Percentiles rank a stretch among this genome's conserved stretches.
Conservation (phyloP, 2,113 vertebrate genomes). For the Arizona elegans region DNA sequence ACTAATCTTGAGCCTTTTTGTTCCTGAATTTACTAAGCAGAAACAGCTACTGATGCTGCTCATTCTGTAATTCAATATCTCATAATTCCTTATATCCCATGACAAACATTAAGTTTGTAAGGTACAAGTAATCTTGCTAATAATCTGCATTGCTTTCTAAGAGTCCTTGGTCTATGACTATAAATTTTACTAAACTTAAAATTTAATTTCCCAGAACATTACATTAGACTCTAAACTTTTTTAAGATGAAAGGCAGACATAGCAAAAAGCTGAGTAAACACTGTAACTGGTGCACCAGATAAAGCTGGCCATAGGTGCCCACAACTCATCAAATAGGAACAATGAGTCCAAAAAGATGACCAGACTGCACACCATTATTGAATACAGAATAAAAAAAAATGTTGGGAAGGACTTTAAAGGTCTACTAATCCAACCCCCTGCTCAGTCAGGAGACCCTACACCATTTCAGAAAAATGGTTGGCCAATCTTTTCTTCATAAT, state of each 20-base stretch:
- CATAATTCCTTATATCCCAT: neutral
- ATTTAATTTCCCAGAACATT: neutral
- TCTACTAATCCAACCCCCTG: too few species aligned
- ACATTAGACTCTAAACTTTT: neutral
- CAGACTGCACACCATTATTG: neutral
- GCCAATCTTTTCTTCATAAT: too few species aligned
- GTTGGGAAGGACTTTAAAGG: too few species aligned
- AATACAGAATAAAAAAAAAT: neutral
- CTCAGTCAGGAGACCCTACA: too few species aligned
- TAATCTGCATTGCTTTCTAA: neutral
- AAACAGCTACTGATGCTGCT: rapidly evolving
- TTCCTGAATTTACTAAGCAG: rapidly evolving
- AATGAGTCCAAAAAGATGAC: neutral
- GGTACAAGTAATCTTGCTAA: neutral
- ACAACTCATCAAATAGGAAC: neutral
- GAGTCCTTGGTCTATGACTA: neutral
- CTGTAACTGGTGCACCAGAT: neutral
- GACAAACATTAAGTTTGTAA: neutral
- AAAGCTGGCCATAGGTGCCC: neutral
- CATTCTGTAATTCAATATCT: neutral
- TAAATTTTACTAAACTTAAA: neutral
- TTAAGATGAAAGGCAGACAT: neutral
- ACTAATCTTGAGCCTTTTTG: rapidly evolving
- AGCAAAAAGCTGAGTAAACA: neutral
- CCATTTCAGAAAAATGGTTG: too few species aligned